Evolutionary conservation across 2,888 invertebrate species (phyloP), one percentile per base, ranked within the genome.

Genomic region (Lymantria monacha): DNA sequence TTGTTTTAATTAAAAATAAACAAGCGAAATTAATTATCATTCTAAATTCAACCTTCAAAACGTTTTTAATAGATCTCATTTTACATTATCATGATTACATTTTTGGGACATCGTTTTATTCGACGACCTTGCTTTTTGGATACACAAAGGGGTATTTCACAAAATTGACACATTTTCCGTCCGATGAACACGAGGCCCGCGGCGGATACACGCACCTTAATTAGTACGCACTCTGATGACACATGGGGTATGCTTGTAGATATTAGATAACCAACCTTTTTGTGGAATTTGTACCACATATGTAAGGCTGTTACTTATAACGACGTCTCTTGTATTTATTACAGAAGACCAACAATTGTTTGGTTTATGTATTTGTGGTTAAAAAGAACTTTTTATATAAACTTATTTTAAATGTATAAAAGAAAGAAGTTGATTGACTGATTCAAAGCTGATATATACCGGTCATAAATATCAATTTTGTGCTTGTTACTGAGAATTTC

Each of bases 171-270:
- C 65, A 63, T 51, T 59, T 59, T 57, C 51, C 49, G 33, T 57
- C 36, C 47, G 53, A 52, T 57, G 50, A 62, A 65, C 61, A 55
- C 48, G 51, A 53, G 44, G 46, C 49, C 45, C 31, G 45, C 46
- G 49, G 55, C 50, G 41, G 53, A 46, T 61, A 70, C 69, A 66
- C 37, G 66, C 13, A 22, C 54, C 63, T 69, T 69, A 66, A 70
- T 70, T 70, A 69, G 57, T 49, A 53, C 56, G 46, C 44, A 49
- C 57, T 63, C 64, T 66, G 64, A 62, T 64, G 61, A 64, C 59
- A 49, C 46, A 51, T 40, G 38, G 40, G 44, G 47, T 49, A 55
- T 56, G 51, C 44, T 55, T 51, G 45, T 49, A 44, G 38, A 38
- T 56, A 41, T 53, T 53, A 33, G 33, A 43, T 42, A 13, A 44